Evolutionary conservation across 2,797 vertebrate genomes (phyloP).

Genomic region (Chloroceryle amazona): DNA sequence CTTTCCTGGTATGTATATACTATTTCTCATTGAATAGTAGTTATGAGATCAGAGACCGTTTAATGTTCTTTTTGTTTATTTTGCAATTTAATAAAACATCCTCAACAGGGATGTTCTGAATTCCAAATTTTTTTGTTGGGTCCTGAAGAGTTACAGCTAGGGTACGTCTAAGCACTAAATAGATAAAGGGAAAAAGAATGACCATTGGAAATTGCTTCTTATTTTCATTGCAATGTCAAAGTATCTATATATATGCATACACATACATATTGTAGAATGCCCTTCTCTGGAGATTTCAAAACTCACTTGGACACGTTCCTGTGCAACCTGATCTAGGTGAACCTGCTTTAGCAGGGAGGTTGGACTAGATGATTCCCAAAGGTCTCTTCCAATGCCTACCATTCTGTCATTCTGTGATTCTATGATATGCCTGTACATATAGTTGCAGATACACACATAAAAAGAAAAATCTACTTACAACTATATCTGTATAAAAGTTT

Average conservation of each 20-base stretch:
- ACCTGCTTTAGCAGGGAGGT: background rate
- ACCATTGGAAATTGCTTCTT: background rate
- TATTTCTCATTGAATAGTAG: background rate
- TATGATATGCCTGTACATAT: background rate
- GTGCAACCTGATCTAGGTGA: background rate
- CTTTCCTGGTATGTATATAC: background rate
- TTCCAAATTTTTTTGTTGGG: background rate
- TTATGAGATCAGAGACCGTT: constrained; percentile 8
- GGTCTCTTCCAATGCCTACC: background rate
- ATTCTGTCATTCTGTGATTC: background rate
- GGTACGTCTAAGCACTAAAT: background rate
- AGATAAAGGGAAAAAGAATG: background rate
- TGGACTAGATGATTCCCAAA: background rate
- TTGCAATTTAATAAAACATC: background rate
- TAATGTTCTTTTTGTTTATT: background rate
- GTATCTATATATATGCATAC: background rate
- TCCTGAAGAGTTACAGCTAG: background rate
- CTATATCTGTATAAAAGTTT: background rate
- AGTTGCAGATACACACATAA: fast-evolving
- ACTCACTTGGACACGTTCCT: background rate
- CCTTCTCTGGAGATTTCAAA: background rate
- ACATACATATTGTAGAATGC: background rate
- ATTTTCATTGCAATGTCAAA: background rate
- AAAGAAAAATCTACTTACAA: background rate
- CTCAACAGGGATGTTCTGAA: background rate